Conservation (phyloP, 92 coral and sea anemone genomes). For the Pocillopora meandrina region DNA sequence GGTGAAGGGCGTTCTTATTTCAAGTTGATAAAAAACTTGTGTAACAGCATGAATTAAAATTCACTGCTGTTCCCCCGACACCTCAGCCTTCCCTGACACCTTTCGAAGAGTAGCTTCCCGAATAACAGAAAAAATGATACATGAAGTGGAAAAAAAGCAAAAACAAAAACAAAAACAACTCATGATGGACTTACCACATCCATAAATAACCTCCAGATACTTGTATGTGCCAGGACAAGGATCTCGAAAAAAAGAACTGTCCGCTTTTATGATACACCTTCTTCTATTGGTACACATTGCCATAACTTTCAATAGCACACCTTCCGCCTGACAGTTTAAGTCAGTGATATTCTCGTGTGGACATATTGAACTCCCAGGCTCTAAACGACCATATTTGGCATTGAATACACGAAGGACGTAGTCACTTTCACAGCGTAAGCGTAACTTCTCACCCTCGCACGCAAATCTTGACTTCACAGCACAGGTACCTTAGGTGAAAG, state of each 20-base stretch:
- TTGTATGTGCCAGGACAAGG: constrained; percentile 77
- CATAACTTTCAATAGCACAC: constrained; percentile 38
- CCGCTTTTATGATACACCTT: constrained; percentile 66
- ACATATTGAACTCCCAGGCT: constrained; percentile 70
- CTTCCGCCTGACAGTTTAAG: constrained; percentile 46
- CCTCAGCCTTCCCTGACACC: too few species aligned
- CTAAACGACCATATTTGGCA: constrained; percentile 76
- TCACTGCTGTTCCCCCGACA: too few species aligned
- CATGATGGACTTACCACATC: constrained; percentile 60
- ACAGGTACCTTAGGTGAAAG: not conserved
- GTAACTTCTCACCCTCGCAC: constrained; percentile 66
- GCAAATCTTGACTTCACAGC: constrained; percentile 60
- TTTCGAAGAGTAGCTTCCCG: too few species aligned
- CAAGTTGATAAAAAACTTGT: too few species aligned
- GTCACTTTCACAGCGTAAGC: constrained; percentile 52
- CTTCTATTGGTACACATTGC: constrained; percentile 51
- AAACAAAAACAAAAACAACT: not conserved
- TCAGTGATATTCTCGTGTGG: constrained; percentile 54
- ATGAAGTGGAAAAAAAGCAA: not conserved
- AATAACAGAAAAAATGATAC: not conserved
- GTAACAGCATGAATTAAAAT: too few species aligned
- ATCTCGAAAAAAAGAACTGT: constrained; percentile 54
- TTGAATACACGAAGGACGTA: constrained; percentile 47
- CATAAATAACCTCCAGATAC: constrained; percentile 68
- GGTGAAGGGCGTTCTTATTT: too few species aligned